Evolutionary conservation across 92 coral and sea anemone species (phyloP).

Genomic region (Metridium senile): DNA sequence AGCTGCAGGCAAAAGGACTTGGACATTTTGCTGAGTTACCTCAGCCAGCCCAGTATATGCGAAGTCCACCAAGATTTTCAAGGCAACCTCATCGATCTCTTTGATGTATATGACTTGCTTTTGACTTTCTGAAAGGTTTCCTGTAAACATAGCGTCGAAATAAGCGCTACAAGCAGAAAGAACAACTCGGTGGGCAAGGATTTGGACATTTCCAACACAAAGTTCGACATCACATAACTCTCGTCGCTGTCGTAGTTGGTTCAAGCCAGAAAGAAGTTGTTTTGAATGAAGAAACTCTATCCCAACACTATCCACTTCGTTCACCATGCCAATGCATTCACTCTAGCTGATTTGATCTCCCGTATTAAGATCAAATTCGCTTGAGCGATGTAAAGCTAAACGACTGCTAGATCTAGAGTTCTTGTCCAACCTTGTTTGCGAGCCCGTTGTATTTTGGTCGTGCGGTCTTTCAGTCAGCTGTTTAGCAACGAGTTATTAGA

Average conservation of each 20-base stretch:
- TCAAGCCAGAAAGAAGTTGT: constrained; percentile 80
- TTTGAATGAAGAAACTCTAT: constrained; percentile 83
- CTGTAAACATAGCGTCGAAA: constrained; percentile 92
- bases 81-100: constrained; percentile 82
- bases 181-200: constrained; percentile 90
- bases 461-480: constrained; percentile 4
- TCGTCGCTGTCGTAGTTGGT: constrained; percentile 81
- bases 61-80: constrained; percentile 82
- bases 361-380: constrained; percentile 9
- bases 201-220: constrained; percentile 80
- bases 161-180: constrained; percentile 92
- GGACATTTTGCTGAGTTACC: constrained; percentile 86
- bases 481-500: background rate
- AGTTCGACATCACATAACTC: constrained; percentile 91
- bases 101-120: constrained; percentile 82
- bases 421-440: constrained; percentile 13
- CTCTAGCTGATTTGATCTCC: constrained; percentile 12
- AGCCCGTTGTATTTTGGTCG: constrained; percentile 29
- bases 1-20: constrained; percentile 91
- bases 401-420: constrained; percentile 21
- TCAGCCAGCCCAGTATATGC: constrained; percentile 89
- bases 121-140: constrained; percentile 79
- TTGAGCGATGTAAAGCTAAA: constrained; percentile 3
- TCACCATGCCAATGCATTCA: constrained; percentile 53
- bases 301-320: constrained; percentile 66